These are phyloP conservation scores for Drosophila mercatorum DNA, from an alignment of 2,888 invertebrate genomes.

Conservation along the genomic window DNA sequence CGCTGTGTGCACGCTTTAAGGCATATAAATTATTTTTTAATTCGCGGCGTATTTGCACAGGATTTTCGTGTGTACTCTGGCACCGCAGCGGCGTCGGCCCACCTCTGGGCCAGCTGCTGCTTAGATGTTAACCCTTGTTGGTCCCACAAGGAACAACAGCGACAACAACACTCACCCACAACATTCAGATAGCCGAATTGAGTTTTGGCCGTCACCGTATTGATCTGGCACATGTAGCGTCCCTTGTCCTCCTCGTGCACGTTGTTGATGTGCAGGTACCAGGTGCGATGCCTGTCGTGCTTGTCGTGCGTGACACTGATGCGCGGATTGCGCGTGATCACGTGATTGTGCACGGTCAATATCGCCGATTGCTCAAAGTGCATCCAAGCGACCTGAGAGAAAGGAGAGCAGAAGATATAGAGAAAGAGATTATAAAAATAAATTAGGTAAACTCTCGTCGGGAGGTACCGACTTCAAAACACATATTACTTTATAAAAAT, in stretches of 20 bases:
- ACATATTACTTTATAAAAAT: no score
- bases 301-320: constrained; percentile 97
- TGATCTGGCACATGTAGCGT: constrained; percentile 97
- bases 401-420: no score
- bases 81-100: neutral
- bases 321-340: constrained; percentile 95
- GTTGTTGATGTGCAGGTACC: constrained; percentile 96
- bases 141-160: neutral
- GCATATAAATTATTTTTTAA: constrained; percentile 76
- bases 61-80: constrained; percentile 41
- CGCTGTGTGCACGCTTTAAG: constrained; percentile 54
- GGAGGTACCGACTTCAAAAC: no score
- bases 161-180: constrained; percentile 89
- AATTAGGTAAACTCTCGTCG: neutral
- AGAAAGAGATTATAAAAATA: neutral
- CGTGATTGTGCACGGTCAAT: constrained; percentile 96
- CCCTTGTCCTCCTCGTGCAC: constrained; percentile 96
- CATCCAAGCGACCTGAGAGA: constrained; percentile 96
- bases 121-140: constrained; percentile 43
- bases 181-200: constrained; percentile 96
- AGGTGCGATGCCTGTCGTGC: constrained; percentile 92
- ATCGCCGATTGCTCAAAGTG: constrained; percentile 97
- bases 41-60: constrained; percentile 65
- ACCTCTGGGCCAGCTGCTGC: constrained; percentile 31
- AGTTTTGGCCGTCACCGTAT: constrained; percentile 95